Percentiles rank a stretch among this genome's conserved stretches.
Evolutionary conservation across 2,888 invertebrate species (phyloP).

Genomic region (Caenorhabditis sp.): DNA sequence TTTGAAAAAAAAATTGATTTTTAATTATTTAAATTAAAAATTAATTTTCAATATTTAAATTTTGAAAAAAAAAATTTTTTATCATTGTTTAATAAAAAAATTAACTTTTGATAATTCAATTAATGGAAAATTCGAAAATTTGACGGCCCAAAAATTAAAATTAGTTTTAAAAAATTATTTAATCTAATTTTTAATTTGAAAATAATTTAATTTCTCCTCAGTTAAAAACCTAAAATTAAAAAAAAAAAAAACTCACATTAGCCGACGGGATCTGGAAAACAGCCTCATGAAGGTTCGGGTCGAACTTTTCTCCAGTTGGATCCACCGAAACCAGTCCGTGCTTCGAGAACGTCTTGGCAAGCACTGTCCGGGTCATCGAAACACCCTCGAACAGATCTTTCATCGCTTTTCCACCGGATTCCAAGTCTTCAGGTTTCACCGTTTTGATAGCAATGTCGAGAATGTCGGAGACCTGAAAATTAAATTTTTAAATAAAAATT

Average conservation of each 20-base stretch:
- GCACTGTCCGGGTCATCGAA: conserved; percentile 79
- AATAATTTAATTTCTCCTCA: no score
- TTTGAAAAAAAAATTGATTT: not conserved
- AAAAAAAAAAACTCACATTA: conserved; percentile 68
- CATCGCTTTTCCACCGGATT: conserved; percentile 67
- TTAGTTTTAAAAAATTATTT: no score
- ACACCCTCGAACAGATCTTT: conserved; percentile 78
- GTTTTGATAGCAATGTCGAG: conserved; percentile 79
- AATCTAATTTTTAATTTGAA: no score
- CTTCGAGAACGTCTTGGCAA: conserved; percentile 88
- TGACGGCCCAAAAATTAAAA: no score
- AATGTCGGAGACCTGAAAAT: conserved; percentile 74
- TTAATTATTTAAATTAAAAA: no score
- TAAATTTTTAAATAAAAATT: not conserved
- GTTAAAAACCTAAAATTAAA: no score
- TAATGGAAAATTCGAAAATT: no score
- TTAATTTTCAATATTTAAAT: conserved; percentile 41
- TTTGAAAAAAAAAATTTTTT: conserved; percentile 3
- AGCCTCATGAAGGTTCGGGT: conserved; percentile 97
- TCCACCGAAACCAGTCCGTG: conserved; percentile 92
- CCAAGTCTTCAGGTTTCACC: conserved; percentile 72
- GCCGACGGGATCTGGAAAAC: conserved; percentile 90
- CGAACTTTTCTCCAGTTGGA: conserved; percentile 93
- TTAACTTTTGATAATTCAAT: no score
- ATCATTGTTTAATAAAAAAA: no score